Evolutionary conservation across 1,140 invertebrate genomes (phyloP), one percentile per base, ranked within the genome.

Genomic region (Zaprionus inermis): DNA sequence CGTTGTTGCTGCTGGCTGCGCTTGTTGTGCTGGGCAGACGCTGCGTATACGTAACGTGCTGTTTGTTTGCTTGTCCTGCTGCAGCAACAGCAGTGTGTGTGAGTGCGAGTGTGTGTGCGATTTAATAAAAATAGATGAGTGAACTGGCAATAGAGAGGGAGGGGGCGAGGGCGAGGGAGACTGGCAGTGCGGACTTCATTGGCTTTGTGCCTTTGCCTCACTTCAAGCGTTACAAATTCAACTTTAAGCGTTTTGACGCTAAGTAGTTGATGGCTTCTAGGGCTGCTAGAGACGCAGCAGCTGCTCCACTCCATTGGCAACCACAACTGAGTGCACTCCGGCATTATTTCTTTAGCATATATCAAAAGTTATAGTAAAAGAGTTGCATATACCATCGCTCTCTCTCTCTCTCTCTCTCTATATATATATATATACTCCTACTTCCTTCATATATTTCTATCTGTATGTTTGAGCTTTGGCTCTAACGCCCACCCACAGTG

Each of bases 311-410:
- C 57, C 78, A 67, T 63, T 68, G 73, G 68, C 77, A 79, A 79
- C 76, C 80, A 83, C 83, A 78, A 80, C 69, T 81, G 84, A 89
- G 77, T 84, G 80, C 84, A 89, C 84, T 84, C 60, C 69, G 70
- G 69, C 84, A 88, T 84, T 89, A 88, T 89, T 88, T 83, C 83
- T 73, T 80, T 75, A 84, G 84, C 85, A 89, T 89, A 83, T 88
- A 89, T 88, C 80, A 88, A 88, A 88, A 88, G 84, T 88, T 88
- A 88, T 88, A 89, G 84, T 89, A 89, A 84, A 89, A 90, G 84
- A 80, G 84, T 88, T 78, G 32, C 34, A 59, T 55, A 32, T 51
- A 60, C 2, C n/a, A 44, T 44, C n/a, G 16, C n/a, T 16, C 38
- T 44, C 38, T n/a, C 38, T 41, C n/a, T 16, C 0, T 5, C 22